Evolutionary conservation across 2,888 invertebrate genomes (phyloP), one percentile per base, ranked within the genome.

Genomic region (Idaea biselata): DNA sequence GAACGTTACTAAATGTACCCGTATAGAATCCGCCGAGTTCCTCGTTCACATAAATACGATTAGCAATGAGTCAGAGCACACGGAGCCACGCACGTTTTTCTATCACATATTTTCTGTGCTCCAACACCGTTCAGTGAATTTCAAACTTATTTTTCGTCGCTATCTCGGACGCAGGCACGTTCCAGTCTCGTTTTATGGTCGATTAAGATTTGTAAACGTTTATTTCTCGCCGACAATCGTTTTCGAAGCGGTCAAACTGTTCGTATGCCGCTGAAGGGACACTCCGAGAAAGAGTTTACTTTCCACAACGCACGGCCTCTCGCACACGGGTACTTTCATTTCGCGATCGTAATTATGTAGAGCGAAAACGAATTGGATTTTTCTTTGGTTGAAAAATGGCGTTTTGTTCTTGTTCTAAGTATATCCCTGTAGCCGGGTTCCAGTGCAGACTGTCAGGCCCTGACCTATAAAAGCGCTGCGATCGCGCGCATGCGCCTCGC

Each of bases 401-500:
- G 83, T 81, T 44, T 44, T 25, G 25, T 5, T 25, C 25, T 71
- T 76, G 80, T 79, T 83, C 82, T 81, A 80, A 81, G 84, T 84
- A 80, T 87, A 86, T 81, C 78, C 79, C 81, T 81, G 78, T 76
- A 77, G 82, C 83, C 84, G 82, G 83, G 79, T 82, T 81, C 84
- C 82, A 84, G 86, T 86, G 79, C 86, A 84, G 86, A 86, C 88
- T 85, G 88, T 74, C 81, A 84, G 80, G 84, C 91, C 91, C 84
- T 89, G 91, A 90, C 90, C 90, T 83, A 88, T 83, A 84, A 86
- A 14, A 82, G 79, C 76, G 75, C 74, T 76, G 80, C 78, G 81
- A 73, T 81, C 80, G 74, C 82, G 70, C 88, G 89, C 91, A 87
- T 89, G 90, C 89, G 90, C 87, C 76, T 69, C 77, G 71, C 79